Evolutionary conservation across 2,113 vertebrate species (phyloP), one percentile per base, ranked within the genome.

Genomic region (Nothocercus julius): DNA sequence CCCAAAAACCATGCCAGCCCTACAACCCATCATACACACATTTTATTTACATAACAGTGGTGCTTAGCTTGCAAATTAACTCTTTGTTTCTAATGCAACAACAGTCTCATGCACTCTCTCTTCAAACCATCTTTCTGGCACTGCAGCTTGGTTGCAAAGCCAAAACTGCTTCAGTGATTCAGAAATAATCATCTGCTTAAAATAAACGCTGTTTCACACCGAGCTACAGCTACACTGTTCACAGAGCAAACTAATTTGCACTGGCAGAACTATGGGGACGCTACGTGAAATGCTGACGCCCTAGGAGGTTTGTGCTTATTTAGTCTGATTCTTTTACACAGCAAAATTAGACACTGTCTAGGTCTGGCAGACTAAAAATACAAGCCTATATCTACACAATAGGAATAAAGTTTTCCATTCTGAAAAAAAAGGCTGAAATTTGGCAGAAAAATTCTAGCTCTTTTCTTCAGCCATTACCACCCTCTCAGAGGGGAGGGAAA

Each of bases 261-360:
- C 47, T 56, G 86, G 58, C 49, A 38, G 5, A 79, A 59, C 77
- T 82, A 58, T 42, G 5, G 24, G 77, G 56, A 58, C 70, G 83
- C 54, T 54, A 89, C 8, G 49, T 49, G 78, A 75, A 86, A 82
- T 58, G 87, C 69, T 64, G 66, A 53, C 40, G 73, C 90, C 82
- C 90, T 47, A 75, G 51, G 61, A 96, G 78, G 69, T 40, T 87
- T 87, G 74, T 28, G n/a, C 63, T 95, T 87, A 74, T 70, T 95
- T 85, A 4, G 3, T 82, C 34, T 40, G 27, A 91, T 58, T 91
- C 42, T 47, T 92, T 77, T 87, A 74, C 92, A 85, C 27, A 62
- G 76, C 45, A 95, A 92, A 95, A 93, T 89, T 92, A 91, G 89
- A 95, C 67, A 62, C 58, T 81, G 61, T 61, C 83, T 75, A 93